A percentile compares a stretch with the other conserved stretches of the same genome.
phyloP scores from a whole-genome alignment of 2,888 invertebrate genomes.

The Electrophaes corylata region DNA sequence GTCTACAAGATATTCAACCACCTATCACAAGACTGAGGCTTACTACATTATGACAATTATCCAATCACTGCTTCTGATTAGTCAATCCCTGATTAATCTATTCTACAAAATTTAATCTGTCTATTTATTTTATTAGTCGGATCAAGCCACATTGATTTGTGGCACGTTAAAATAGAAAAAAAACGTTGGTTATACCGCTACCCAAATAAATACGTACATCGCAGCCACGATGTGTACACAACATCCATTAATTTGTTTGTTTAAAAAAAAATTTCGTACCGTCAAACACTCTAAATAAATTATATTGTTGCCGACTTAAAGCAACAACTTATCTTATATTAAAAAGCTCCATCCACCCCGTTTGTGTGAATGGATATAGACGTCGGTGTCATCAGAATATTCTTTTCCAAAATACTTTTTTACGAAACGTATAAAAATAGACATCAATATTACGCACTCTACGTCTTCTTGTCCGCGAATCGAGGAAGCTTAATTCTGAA shows the following conservation, averaged over 20 bases:
- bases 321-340: not conserved
- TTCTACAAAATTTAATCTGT: not conserved
- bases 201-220: not conserved
- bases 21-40: not conserved
- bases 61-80: not conserved
- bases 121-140: not conserved
- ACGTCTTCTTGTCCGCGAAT: not conserved
- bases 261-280: not conserved
- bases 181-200: not conserved
- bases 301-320: slow-evolving; percentile 2
- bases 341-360: slow-evolving; percentile 1
- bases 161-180: not conserved
- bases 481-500: not conserved
- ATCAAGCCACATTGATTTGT: not conserved
- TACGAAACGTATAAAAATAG: slow-evolving; percentile 11
- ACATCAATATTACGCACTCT: slow-evolving; percentile 1
- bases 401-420: slow-evolving; percentile 1
- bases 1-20: not conserved
- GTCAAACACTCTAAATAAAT: slow-evolving; percentile 1
- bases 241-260: not conserved
- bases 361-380: slow-evolving; percentile 7
- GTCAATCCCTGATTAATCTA: not conserved
- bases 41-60: not conserved
- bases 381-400: not conserved
- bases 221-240: not conserved